Base-by-base conservation (phyloP, 1,140 invertebrate genomes). In the Laodelphax striatellus region DNA sequence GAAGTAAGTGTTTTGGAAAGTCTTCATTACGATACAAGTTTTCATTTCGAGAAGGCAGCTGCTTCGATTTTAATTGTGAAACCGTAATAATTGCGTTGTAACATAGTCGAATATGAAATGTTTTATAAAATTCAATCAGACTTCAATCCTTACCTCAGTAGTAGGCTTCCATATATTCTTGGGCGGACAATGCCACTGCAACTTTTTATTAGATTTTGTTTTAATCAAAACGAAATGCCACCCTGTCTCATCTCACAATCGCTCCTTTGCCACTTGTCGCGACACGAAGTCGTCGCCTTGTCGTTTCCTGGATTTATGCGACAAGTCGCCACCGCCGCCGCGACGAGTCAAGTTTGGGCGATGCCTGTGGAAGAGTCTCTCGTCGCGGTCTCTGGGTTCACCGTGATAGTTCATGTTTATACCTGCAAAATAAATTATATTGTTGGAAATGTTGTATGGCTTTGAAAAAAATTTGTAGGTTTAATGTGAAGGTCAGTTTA, bases 81-180 rank as follows among this genome's bases (percentile, higher is more conserved):
- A n/a, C n/a, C n/a, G 16, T 3, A 17, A 46, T 46, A 21, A 21
- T 17, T 17, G 53, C 2, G 28, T n/a, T n/a, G n/a, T n/a, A n/a
- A n/a, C n/a, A n/a, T n/a, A n/a, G n/a, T n/a, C n/a, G n/a, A n/a
- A n/a, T n/a, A n/a, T n/a, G 22, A 16, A 55, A 55, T 19, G n/a
- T 55, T 55, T 22, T 54, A 28, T 28, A 28, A 28, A 6, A 6
- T 4, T 28, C 6, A 4, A 28, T 4, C n/a, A 42, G 34, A 2
- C 9, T 31, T 31, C 4, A 31, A 31, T 38, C 64, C 69, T 67
- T 69, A 87, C 84, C 76, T 90, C 86, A 2, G 90, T 75, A 10
- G 84, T 81, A 24, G 85, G 83, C 67, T 88, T 89, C 82, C 91
- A 91, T 14, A 95, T 82, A 44, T 78, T 78, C 67, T 90, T 91